Base-by-base conservation (phyloP, 2,797 vertebrate genomes). In the Pangasius larnaudii region DNA sequence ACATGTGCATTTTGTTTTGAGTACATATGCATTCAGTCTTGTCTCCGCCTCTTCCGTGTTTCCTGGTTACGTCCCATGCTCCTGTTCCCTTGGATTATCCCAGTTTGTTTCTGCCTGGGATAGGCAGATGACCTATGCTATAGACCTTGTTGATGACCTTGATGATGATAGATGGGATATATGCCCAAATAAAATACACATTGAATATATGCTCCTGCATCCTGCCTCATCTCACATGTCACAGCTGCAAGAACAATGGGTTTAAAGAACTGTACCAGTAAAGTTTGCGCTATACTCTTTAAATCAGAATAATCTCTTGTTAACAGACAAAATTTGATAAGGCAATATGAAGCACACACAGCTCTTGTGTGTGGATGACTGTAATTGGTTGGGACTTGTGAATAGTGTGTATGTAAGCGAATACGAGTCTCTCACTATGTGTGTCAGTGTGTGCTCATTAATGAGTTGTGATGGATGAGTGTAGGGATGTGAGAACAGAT, bases 391-490 rank as follows among this genome's bases (percentile, higher is more conserved):
- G 51, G 18, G 84, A 85, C 39, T 56, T 49, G 77, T 58, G 63
- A 85, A 86, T 85, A 79, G 78, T 78, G 69, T 85, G 49, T 83
- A 72, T 86, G 72, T 77, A 30, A 65, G 87, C 39, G 53, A 84
- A 74, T 61, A 58, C 8, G 53, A 71, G 74, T 61, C 22, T 88
- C n/a, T 71, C 46, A 39, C 46, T 85, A 67, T 74, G 72, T 89
- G 74, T 89, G 82, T 74, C 72, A 80, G 88, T 85, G 78, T 56
- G 77, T 69, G 84, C 71, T 90, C 89, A 92, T 92, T 90, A 90
- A 90, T 90, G 87, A 89, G 85, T 46, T 72, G 86, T 89, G 89
- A 90, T 89, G 75, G 85, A 89, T 90, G 80, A 86, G 84, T 78
- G 65, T 72, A 75, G 79, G 86, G 69, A 77, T 84, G 58, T 72